Evolutionary conservation across 2,797 vertebrate species (phyloP).

Genomic region (Echiichthys vipera): DNA sequence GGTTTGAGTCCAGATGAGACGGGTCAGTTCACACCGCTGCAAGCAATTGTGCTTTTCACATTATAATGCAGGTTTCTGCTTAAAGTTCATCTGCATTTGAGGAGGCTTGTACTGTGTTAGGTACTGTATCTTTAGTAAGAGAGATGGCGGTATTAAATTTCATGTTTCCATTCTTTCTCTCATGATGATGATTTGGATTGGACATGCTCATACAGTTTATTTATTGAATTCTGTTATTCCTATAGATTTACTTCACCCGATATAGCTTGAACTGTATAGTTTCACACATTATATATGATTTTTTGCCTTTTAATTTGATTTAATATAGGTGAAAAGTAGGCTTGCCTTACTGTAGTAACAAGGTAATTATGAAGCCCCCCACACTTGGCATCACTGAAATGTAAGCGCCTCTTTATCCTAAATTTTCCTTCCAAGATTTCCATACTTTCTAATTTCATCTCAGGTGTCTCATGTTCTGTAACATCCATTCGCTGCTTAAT

Average conservation of each 20-base stretch:
- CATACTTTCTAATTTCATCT: conserved; percentile 7
- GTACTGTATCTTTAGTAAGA: conserved; percentile 50
- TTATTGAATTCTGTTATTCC: conserved; percentile 2
- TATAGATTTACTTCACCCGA: conserved; percentile 2
- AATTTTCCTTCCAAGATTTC: conserved; percentile 1
- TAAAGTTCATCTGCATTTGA: conserved; percentile 36
- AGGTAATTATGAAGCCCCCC: background rate
- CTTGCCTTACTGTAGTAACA: background rate
- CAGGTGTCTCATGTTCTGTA: conserved; percentile 1
- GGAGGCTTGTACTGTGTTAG: conserved; percentile 22
- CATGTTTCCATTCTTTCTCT: conserved; percentile 39
- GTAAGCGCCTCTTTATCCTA: background rate
- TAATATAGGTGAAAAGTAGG: background rate
- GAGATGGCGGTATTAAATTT: conserved; percentile 45
- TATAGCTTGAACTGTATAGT: background rate
- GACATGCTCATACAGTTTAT: background rate
- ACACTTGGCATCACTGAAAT: conserved; percentile 8
- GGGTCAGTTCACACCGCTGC: too few species aligned
- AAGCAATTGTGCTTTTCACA: too few species aligned
- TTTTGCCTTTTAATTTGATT: background rate
- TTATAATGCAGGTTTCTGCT: conserved; percentile 33
- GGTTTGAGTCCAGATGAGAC: too few species aligned
- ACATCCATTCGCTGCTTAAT: conserved; percentile 17
- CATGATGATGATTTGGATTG: conserved; percentile 32
- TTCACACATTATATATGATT: background rate